phyloP scores from a whole-genome alignment of 2,797 vertebrate species.

The Harpagifer antarcticus region DNA sequence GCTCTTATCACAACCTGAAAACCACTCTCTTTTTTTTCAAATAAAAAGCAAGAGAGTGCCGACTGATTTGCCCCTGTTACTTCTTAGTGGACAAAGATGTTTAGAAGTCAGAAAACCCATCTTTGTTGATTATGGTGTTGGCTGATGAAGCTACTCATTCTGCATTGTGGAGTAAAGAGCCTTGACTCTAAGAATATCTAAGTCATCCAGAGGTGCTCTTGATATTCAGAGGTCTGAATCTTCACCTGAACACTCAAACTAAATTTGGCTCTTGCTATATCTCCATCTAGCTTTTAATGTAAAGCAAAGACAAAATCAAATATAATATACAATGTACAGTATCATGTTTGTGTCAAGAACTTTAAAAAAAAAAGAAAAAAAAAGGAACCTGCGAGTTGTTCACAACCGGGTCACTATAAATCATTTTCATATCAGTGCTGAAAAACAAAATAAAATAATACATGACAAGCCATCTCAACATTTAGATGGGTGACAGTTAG shows the following conservation, averaged over 20 bases:
- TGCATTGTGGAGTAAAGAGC: conserved; percentile 32
- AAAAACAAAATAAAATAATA: conserved; percentile 54
- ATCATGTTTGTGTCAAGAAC: conserved; percentile 38
- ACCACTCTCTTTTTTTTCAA: conserved; percentile 40
- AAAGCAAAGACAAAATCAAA: conserved; percentile 59
- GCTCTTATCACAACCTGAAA: conserved; percentile 47
- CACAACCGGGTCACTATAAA: conserved; percentile 43
- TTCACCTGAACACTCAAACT: conserved; percentile 37
- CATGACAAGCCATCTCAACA: conserved; percentile 11
- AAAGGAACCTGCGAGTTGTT: conserved; percentile 47
- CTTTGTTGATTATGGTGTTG: conserved; percentile 23
- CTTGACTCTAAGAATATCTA: conserved; percentile 32
- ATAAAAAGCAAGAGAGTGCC: conserved; percentile 45
- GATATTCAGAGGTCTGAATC: conserved; percentile 17
- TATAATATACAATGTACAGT: conserved; percentile 55
- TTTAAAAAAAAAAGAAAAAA: conserved; percentile 12
- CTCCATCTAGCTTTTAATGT: conserved; percentile 68
- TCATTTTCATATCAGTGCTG: conserved; percentile 61
- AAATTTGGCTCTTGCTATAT: conserved; percentile 61
- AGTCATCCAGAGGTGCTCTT: conserved; percentile 17
- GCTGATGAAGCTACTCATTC: conserved; percentile 45
- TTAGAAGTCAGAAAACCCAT: conserved; percentile 20
- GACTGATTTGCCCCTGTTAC: conserved; percentile 22
- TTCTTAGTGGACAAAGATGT: conserved; percentile 26
- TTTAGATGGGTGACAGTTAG: conserved; percentile 47